A percentile compares a stretch with the other conserved stretches of the same genome.
These are phyloP conservation scores for Hypolimnas misippus DNA, from an alignment of 2,888 invertebrate genomes.

Conservation along the genomic window DNA sequence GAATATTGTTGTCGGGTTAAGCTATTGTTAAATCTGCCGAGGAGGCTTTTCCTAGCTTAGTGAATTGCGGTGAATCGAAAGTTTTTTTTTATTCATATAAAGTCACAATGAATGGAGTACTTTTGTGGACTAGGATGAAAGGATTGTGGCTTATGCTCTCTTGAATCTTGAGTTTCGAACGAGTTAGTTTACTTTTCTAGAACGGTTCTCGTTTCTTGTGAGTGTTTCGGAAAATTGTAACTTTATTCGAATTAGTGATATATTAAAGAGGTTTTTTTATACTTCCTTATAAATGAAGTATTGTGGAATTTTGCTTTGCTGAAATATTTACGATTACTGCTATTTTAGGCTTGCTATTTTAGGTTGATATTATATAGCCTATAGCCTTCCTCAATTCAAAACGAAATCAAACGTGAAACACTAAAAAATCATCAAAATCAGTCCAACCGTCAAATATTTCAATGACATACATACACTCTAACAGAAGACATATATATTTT, in stretches of 20 bases:
- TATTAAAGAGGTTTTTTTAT: not conserved
- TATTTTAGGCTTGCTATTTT: too few species aligned
- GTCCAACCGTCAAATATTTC: not conserved
- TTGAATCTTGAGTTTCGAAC: conserved; percentile 20
- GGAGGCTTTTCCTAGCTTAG: conserved; percentile 40
- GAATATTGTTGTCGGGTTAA: conserved; percentile 22
- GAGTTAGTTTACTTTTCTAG: conserved; percentile 8
- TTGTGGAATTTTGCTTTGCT: too few species aligned
- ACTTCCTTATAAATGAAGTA: not conserved
- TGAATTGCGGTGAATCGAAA: conserved; percentile 40
- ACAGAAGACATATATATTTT: too few species aligned
- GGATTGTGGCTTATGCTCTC: conserved; percentile 31
- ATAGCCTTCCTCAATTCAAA: too few species aligned
- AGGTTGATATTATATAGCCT: too few species aligned
- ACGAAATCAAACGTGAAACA: too few species aligned
- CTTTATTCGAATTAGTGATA: too few species aligned
- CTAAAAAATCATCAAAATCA: not conserved
- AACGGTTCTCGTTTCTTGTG: conserved; percentile 1
- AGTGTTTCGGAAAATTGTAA: not conserved
- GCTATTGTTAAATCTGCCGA: conserved; percentile 43
- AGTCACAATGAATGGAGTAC: conserved; percentile 32
- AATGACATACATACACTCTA: too few species aligned
- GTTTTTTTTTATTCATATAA: conserved; percentile 35
- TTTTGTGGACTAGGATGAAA: conserved; percentile 19
- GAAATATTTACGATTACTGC: too few species aligned